Percentiles rank a stretch among this genome's conserved stretches.
Conservation (phyloP, 2,888 invertebrate species). For the Charanyca ferruginea region DNA sequence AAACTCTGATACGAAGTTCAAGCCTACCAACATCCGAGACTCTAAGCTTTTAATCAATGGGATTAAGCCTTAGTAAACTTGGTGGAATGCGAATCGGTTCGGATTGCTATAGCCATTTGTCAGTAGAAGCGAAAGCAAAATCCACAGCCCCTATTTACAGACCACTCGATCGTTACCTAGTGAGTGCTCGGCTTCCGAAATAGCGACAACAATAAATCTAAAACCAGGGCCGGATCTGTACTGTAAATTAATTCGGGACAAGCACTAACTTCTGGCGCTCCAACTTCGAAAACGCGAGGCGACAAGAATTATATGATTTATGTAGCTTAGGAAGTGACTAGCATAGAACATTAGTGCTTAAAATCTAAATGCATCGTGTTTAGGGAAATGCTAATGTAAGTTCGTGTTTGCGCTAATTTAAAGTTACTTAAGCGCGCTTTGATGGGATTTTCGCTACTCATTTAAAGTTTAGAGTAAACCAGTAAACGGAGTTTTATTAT, state of each 20-base stretch:
- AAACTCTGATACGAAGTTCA: slow-evolving; percentile 52
- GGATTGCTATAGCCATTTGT: slow-evolving; percentile 70
- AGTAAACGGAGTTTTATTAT: slow-evolving; percentile 8
- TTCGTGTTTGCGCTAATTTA: slow-evolving; percentile 48
- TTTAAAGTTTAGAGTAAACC: slow-evolving; percentile 43
- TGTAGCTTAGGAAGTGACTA: slow-evolving; percentile 53
- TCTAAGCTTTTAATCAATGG: slow-evolving; percentile 69
- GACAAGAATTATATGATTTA: slow-evolving; percentile 60
- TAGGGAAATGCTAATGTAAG: slow-evolving; percentile 47
- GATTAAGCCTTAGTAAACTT: slow-evolving; percentile 70
- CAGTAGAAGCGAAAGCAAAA: slow-evolving; percentile 72
- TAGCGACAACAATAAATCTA: slow-evolving; percentile 68
- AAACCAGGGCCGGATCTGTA: slow-evolving; percentile 63
- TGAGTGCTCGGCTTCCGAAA: slow-evolving; percentile 64
- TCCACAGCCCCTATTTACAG: slow-evolving; percentile 74
- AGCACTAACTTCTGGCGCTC: slow-evolving; percentile 61
- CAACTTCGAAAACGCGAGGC: slow-evolving; percentile 51
- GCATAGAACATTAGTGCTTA: slow-evolving; percentile 54
- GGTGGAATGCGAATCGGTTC: slow-evolving; percentile 65
- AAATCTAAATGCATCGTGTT: slow-evolving; percentile 60
- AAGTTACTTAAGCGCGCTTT: slow-evolving; percentile 45
- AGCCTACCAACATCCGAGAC: slow-evolving; percentile 58
- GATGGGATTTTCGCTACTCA: slow-evolving; percentile 39
- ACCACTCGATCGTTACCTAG: slow-evolving; percentile 72
- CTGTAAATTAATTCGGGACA: slow-evolving; percentile 63